Base-by-base conservation (phyloP, 2,113 vertebrate species). In the Myotis lucifugus region DNA sequence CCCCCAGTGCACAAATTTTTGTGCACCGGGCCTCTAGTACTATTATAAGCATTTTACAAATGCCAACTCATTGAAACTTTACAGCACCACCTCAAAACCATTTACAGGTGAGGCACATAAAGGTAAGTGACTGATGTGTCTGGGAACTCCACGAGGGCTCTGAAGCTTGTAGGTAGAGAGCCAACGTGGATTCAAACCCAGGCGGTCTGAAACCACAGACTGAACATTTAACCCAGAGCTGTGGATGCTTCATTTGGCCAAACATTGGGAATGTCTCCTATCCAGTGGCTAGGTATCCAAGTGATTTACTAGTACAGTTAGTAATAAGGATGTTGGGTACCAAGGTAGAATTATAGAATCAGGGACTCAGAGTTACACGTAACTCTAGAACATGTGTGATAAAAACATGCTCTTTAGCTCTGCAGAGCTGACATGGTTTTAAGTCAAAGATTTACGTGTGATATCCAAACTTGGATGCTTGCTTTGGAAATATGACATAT, bases 31-130 rank as follows among this genome's bases (percentile, higher is more conserved):
- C n/a, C n/a, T n/a, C n/a, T n/a, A n/a, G n/a, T n/a, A n/a, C n/a
- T n/a, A n/a, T n/a, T n/a, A n/a, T n/a, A n/a, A 64, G 9, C 46
- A 23, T 81, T 92, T 91, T 82, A 72, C 52, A 82, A 85, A 73
- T n/a, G 25, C 17, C 9, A 25, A 15, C 37, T 83, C 40, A 83
- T 77, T 64, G 56, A 46, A 69, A 59, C 10, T 2, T 90, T 52
- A 72, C 18, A 23, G 6, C 1, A 52, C 21, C 34, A 85, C 66
- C 67, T 46, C 56, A 66, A 92, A 70, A 32, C 23, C 61, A 61
- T 42, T 88, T 56, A 46, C 4, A 81, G 40, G 32, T 48, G 29
- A 85, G 59, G 52, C 15, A 74, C 32, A 32, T 52, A 19, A 90
- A 94, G 13, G 3, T 50, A 61, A 61, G 59, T 27, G 25, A 25